Percentiles rank a stretch among this genome's conserved stretches.
phyloP scores from a whole-genome alignment of 2,113 vertebrate genomes.

The Oryzias curvinotus region DNA sequence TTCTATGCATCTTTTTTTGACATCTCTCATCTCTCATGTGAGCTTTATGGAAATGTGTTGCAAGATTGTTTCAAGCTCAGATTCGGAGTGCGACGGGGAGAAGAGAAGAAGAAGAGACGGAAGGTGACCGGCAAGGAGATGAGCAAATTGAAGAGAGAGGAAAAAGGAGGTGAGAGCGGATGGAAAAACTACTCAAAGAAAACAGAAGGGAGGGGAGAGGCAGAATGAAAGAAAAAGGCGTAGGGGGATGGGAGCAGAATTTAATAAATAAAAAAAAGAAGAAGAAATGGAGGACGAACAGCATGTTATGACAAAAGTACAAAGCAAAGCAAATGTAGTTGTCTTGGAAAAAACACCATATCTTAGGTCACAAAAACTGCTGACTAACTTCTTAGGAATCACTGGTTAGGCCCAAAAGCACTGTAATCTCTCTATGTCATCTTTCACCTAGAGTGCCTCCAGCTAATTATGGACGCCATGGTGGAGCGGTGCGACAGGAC shows the following conservation, averaged over 20 bases:
- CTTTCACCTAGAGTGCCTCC: background rate
- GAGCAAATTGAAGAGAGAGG: conserved; percentile 51
- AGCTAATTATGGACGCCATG: background rate
- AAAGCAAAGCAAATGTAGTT: conserved; percentile 7
- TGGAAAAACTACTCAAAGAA: conserved; percentile 36
- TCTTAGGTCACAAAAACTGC: background rate
- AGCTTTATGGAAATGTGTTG: conserved; percentile 48
- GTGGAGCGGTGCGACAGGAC: background rate
- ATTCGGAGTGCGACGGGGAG: conserved; percentile 29
- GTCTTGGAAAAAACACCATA: conserved; percentile 10
- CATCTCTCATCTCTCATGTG: conserved; percentile 45
- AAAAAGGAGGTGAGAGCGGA: conserved; percentile 26
- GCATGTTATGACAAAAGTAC: conserved; percentile 21
- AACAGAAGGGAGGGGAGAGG: conserved; percentile 23
- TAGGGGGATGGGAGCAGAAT: conserved; percentile 69
- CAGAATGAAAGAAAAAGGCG: conserved; percentile 20
- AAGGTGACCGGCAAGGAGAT: conserved; percentile 66
- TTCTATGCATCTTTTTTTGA: conserved; percentile 8
- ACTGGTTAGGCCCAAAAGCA: conserved; percentile 13
- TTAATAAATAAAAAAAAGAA: conserved; percentile 68
- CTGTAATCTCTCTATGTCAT: conserved; percentile 24
- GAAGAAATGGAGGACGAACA: conserved; percentile 48
- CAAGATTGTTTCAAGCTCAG: conserved; percentile 49
- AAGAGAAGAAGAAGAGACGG: conserved; percentile 37
- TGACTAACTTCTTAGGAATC: conserved; percentile 34